phyloP scores from a whole-genome alignment of 2,888 invertebrate species.

The Nemapogon koenigi region DNA sequence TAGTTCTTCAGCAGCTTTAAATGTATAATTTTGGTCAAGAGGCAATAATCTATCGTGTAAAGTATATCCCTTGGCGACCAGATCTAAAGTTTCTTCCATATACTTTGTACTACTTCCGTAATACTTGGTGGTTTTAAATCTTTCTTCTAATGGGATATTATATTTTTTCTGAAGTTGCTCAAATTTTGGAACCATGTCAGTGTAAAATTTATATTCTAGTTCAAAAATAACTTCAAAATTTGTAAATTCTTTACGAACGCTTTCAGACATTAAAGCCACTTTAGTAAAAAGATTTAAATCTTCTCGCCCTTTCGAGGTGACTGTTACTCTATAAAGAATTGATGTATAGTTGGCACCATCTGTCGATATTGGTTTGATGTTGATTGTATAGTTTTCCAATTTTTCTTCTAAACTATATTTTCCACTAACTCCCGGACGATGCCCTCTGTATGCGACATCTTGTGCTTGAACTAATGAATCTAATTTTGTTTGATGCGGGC shows the following conservation, averaged over 20 bases:
- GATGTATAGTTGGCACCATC: constrained; percentile 13
- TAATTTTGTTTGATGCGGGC: too few relatives aligned
- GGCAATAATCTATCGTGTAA: constrained; percentile 14
- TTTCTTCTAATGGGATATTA: constrained; percentile 12
- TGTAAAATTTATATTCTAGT: constrained; percentile 7
- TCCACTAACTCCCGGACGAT: constrained; percentile 5
- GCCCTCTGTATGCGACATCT: constrained; percentile 6
- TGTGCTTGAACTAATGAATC: too few relatives aligned
- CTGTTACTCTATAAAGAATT: constrained; percentile 4
- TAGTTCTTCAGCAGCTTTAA: constrained; percentile 10
- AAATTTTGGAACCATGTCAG: background rate
- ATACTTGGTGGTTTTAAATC: constrained; percentile 12
- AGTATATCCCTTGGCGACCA: constrained; percentile 11
- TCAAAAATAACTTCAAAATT: background rate
- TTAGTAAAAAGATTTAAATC: constrained; percentile 12
- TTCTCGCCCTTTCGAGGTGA: constrained; percentile 6
- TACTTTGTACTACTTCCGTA: constrained; percentile 5
- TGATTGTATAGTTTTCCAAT: background rate
- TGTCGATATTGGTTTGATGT: constrained; percentile 10
- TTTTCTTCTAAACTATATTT: constrained; percentile 2
- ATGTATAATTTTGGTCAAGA: constrained; percentile 13
- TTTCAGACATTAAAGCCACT: constrained; percentile 7
- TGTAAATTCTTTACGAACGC: background rate
- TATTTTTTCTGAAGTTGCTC: constrained; percentile 14
- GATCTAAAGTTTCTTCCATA: constrained; percentile 12